Evolutionary conservation across 2,888 invertebrate genomes (phyloP).

Genomic region (Drosophila cracens): DNA sequence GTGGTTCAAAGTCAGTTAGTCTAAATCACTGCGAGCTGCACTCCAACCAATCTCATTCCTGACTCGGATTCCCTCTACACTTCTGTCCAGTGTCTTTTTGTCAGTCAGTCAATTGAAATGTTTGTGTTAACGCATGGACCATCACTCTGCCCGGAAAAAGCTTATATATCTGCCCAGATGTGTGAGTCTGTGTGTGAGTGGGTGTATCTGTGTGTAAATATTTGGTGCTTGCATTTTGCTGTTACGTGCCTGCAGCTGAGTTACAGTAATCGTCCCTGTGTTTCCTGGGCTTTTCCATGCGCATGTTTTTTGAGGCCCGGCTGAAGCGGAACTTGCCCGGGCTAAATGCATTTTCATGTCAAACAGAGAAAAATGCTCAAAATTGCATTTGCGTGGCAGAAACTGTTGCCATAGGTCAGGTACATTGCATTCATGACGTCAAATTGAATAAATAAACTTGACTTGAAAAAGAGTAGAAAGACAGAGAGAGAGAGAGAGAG

Average conservation of each 20-base stretch:
- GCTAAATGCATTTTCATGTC: constrained; percentile 52
- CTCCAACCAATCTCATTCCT: neutral
- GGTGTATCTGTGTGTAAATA: constrained; percentile 33
- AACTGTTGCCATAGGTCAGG: constrained; percentile 39
- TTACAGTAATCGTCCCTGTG: constrained; percentile 54
- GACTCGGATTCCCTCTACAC: neutral
- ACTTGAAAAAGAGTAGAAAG: neutral
- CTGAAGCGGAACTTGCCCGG: constrained; percentile 5
- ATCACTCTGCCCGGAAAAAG: constrained; percentile 31
- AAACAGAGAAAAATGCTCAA: constrained; percentile 14
- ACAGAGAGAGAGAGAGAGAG: neutral
- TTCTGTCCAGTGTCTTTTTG: constrained; percentile 4
- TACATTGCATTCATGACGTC: neutral
- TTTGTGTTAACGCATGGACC: constrained; percentile 51
- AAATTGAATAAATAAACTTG: neutral
- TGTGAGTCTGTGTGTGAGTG: neutral
- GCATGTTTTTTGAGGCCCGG: constrained; percentile 22
- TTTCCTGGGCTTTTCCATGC: constrained; percentile 34
- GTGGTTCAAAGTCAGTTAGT: neutral
- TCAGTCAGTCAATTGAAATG: constrained; percentile 62
- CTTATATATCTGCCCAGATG: constrained; percentile 14
- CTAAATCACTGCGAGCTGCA: constrained; percentile 4
- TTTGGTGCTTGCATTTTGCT: constrained; percentile 36
- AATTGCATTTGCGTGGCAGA: constrained; percentile 28
- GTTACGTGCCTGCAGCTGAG: constrained; percentile 45